Evolutionary conservation across 2,797 vertebrate genomes (phyloP), one percentile per base, ranked within the genome.

Genomic region (Ceyx erithaca): DNA sequence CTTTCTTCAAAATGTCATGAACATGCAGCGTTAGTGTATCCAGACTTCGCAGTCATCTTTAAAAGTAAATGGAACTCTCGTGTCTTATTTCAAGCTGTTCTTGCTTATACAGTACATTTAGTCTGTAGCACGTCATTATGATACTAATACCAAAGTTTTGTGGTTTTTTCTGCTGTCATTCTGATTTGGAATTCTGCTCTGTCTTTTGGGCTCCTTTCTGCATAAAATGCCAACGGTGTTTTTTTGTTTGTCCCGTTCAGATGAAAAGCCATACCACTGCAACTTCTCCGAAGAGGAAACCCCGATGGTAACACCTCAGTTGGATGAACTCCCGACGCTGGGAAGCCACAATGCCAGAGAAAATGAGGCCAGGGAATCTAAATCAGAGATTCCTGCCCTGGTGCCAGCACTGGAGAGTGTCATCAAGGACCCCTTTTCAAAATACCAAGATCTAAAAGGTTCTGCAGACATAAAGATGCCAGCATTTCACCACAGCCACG

Each of bases 231-330:
- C 95, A 91, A 22, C 18, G 1, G 62, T 93, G 6, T 13, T 57
- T 96, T 87, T 96, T 82, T 58, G 33, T 97, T 95, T 96, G 31
- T 95, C 46, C 89, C 93, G 37, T 96, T 63, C 96, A 99, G 99
- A 98, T 97, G 97, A 97, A 96, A 98, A 98, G 95, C 90, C 97
- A 66, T 98, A 97, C 91, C 97, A 93, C 82, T 98, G 98, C 97
- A 97, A 96, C 96, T 98, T 98, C 79, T 96, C 98, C 4, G 95
- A 97, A 68, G 95, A 97, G 18, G 97, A 98, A 59, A 93, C 93
- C 3, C 95, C 97, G 4, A 75, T 97, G 45, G 95, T 95, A 77
- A 95, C 97, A 35, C 93, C 97, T 80, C 98, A 98, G 7, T 92
- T 98, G 73, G 97, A 97, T 94, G 97, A 97, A 57, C 97, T 97